Evolutionary conservation across 1,140 invertebrate genomes (phyloP).

Genomic region (Littorina saxatilis): DNA sequence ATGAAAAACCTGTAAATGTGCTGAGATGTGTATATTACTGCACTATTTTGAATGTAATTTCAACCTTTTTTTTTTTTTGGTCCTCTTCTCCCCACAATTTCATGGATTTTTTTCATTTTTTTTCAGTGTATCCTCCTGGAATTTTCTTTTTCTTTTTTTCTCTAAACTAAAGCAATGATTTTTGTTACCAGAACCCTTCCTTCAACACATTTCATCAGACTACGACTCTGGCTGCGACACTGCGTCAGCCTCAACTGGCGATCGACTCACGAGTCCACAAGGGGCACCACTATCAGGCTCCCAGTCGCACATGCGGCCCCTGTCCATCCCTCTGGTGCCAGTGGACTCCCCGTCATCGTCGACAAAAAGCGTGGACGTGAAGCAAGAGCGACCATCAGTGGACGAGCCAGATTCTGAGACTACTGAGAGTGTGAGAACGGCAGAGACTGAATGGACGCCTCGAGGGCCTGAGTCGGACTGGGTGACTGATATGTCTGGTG

Average conservation of each 20-base stretch:
- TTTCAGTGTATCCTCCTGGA: no score
- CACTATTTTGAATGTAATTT: no score
- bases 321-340: background rate
- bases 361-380: background rate
- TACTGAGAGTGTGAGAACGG: background rate
- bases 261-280: background rate
- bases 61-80: no score
- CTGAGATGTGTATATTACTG: no score
- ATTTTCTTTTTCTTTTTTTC: no score
- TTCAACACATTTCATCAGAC: background rate
- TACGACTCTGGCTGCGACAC: slow-evolving; percentile 24
- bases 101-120: no score
- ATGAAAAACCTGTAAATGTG: no score
- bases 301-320: background rate
- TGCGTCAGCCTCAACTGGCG: background rate
- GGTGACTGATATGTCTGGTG: slow-evolving; percentile 11
- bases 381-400: background rate
- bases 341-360: background rate
- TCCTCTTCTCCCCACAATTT: no score
- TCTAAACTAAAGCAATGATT: no score
- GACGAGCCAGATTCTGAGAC: background rate
- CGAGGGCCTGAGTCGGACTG: background rate
- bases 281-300: background rate
- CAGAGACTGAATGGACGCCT: background rate
- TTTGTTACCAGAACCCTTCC: slow-evolving; percentile 15